A percentile compares a stretch with the other conserved stretches of the same genome.
Conservation (phyloP, 2,797 vertebrate species). For the Melanotaenia pygmaea region DNA sequence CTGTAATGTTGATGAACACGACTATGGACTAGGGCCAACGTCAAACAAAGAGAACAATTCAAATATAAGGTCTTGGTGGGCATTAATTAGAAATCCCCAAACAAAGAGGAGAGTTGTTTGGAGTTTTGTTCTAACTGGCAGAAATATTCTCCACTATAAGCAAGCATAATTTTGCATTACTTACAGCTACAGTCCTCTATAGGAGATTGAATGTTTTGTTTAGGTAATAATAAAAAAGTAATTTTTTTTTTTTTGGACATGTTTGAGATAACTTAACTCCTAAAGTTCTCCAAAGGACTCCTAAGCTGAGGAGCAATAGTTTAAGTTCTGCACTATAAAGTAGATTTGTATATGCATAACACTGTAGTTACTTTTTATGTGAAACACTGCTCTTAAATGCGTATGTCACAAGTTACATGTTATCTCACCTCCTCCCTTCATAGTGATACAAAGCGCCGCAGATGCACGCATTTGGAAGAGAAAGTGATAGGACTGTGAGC, state of each 20-base stretch:
- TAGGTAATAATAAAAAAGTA: not conserved
- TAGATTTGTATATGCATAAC: not conserved
- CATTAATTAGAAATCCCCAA: slow-evolving; percentile 7
- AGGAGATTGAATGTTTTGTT: not conserved
- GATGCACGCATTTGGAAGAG: slow-evolving; percentile 5
- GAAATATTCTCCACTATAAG: not conserved
- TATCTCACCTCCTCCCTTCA: slow-evolving; percentile 21
- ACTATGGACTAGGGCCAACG: not conserved
- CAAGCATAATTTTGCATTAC: not conserved
- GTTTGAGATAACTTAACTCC: not conserved
- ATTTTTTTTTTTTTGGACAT: not conserved
- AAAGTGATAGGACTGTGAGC: slow-evolving; percentile 11
- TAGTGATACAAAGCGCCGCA: slow-evolving; percentile 1
- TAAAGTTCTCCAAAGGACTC: not conserved
- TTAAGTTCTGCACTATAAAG: not conserved
- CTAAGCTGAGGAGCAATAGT: not conserved
- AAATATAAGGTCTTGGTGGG: not conserved
- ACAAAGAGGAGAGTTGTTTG: slow-evolving; percentile 17
- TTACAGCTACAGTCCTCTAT: not conserved
- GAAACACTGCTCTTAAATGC: not conserved
- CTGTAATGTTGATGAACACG: not conserved
- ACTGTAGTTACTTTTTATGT: slow-evolving; percentile 2
- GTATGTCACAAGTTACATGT: not conserved
- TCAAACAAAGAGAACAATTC: slow-evolving; percentile 5
- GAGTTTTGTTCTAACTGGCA: not conserved